Base-by-base conservation (phyloP, 2,888 invertebrate genomes). In the Eudemis profundana region DNA sequence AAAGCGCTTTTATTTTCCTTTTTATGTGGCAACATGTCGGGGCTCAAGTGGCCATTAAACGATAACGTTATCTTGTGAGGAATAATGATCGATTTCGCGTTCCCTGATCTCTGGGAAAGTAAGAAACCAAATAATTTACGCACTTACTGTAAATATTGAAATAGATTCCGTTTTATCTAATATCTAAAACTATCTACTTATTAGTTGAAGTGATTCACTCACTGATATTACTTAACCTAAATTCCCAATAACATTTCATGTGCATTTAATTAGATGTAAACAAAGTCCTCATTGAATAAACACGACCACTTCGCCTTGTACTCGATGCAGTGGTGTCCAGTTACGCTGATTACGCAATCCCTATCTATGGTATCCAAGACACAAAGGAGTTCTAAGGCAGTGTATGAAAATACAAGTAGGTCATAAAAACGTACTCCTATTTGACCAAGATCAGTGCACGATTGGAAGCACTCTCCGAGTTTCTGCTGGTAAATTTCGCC, bases 21-120 rank as follows among this genome's bases (percentile, higher is more conserved):
- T 79, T 78, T 78, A 77, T 77, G 72, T 70, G 74, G 74, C 78
- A 72, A 78, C 78, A 77, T 73, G 81, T 80, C 78, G 77, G 74
- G 77, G 69, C 73, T 78, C 75, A 81, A 86, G 82, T 85, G 86
- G 82, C 82, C 83, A 87, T 87, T 88, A 85, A 76, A 75, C 81
- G 87, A 89, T 88, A 86, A 84, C 75, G 79, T 80, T 87, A 88
- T 89, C 87, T 82, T 69, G 69, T 66, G 71, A 72, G 71, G 72
- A 82, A 81, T 82, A 82, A 81, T 81, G 86, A 86, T 86, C 81
- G 78, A 79, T 84, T 88, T 89, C 83, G 86, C 88, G 78, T 46
- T 53, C 74, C 74, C 79, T n/a, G 40, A 54, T 54, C 56, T 76
- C 76, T 77, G 73, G 72, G 74, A 78, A 76, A 38, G 19, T 38